Evolutionary conservation across 2,113 vertebrate genomes (phyloP).

Genomic region (Oryzias curvinotus): DNA sequence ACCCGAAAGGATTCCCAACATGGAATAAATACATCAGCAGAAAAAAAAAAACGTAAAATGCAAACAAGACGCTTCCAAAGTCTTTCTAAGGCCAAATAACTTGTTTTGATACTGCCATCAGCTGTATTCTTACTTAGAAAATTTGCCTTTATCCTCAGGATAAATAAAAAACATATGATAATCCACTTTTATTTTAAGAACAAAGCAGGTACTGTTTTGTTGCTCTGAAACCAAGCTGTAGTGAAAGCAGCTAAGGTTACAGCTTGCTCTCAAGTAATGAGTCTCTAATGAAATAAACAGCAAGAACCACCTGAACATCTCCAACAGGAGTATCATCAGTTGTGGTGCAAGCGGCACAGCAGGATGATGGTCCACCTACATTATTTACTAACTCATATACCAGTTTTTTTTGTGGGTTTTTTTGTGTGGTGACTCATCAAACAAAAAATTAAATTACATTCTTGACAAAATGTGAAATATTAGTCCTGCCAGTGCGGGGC

Average conservation of each 20-base stretch:
- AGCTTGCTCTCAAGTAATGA: slow-evolving; percentile 4
- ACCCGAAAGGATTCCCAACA: not conserved
- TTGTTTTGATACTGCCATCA: slow-evolving; percentile 16
- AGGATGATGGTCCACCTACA: too few relatives aligned
- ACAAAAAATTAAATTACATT: too few relatives aligned
- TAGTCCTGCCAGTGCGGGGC: too few relatives aligned
- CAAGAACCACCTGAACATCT: too few relatives aligned
- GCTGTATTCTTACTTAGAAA: slow-evolving; percentile 1
- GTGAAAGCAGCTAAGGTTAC: slow-evolving; percentile 15
- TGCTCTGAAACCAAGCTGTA: slow-evolving; percentile 23
- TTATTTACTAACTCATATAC: too few relatives aligned
- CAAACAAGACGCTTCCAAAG: not conserved
- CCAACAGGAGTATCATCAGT: too few relatives aligned
- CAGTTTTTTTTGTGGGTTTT: too few relatives aligned
- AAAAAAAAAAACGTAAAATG: slow-evolving; percentile 3
- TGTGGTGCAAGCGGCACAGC: too few relatives aligned
- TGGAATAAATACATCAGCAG: not conserved
- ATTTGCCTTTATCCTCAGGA: slow-evolving; percentile 38
- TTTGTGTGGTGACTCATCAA: too few relatives aligned
- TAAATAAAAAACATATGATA: slow-evolving; percentile 43
- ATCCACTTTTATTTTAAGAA: slow-evolving; percentile 33
- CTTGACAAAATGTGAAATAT: too few relatives aligned
- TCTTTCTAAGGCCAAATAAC: not conserved
- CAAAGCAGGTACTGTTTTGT: slow-evolving; percentile 60
- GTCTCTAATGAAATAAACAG: too few relatives aligned